Evolutionary conservation across 2,797 vertebrate species (phyloP), one percentile per base, ranked within the genome.

Genomic region (Cryptoblepharus egeriae): DNA sequence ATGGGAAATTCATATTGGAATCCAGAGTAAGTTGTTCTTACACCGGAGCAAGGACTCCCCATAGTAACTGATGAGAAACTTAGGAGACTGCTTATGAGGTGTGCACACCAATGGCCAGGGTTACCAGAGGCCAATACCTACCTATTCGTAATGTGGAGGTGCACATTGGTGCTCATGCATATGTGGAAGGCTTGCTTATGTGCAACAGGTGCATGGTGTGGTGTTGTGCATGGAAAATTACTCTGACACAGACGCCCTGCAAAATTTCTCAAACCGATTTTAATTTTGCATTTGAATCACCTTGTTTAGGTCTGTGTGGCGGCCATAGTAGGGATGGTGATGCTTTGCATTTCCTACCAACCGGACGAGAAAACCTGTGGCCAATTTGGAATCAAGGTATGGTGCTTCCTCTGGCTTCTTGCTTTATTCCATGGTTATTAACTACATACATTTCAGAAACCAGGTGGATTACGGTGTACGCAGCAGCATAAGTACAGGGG

Each of bases 311-410:
- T 99, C 86, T 98, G 97, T 69, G 30, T 98, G 39, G 97, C 97
- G 75, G 96, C 98, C 87, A 90, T 98, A 64, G 89, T 98, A 87
- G 98, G 98, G 30, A 95, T 99, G 79, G 92, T 98, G 88, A 96
- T 99, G 92, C 98, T 97, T 82, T 98, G 97, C 52, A 86, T 98
- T 92, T 97, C 96, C 0, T 98, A 98, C 90, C 95, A 95, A 63
- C 97, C 98, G 0, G 97, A 99, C 2, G 99, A 99, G 93, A 97
- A 94, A 91, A 97, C 97, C 0, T 96, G 96, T 28, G 70, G 94
- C 74, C 98, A 99, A 65, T 99, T 99, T 92, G 92, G 96, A 63
- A 93, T 95, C 90, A 99, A 99, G 97, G 99, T 99, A 95, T 94
- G 92, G 79, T 22, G 39, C 37, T 84, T 89, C 77, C 60, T 88